A percentile compares a stretch with the other conserved stretches of the same genome.
Evolutionary conservation across 2,113 vertebrate genomes (phyloP).

Genomic region (Etheostoma cragini): DNA sequence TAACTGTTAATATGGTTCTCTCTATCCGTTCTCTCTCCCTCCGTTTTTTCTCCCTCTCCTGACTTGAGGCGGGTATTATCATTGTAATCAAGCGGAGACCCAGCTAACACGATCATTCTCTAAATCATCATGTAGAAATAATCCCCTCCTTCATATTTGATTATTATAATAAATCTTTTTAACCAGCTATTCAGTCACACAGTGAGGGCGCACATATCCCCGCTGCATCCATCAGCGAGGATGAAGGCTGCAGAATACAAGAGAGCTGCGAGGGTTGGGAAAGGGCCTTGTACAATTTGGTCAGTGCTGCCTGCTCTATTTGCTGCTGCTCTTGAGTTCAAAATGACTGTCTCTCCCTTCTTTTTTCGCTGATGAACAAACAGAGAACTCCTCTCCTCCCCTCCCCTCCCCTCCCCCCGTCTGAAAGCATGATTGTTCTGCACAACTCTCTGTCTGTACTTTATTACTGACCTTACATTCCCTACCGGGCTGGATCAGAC

Average conservation of each 20-base stretch:
- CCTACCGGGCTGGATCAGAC: conserved; percentile 56
- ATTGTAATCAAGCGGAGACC: conserved; percentile 77
- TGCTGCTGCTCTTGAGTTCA: conserved; percentile 52
- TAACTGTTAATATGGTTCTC: conserved; percentile 71
- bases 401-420: conserved; percentile 10
- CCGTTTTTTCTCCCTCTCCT: conserved; percentile 41
- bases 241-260: conserved; percentile 30
- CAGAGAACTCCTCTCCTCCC: conserved; percentile 11
- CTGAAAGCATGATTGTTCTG: conserved; percentile 68
- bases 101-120: conserved; percentile 79
- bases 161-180: conserved; percentile 83
- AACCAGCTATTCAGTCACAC: conserved; percentile 75
- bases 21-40: conserved; percentile 35
- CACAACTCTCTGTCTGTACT: conserved; percentile 64
- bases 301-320: conserved; percentile 60
- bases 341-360: conserved; percentile 20
- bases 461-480: conserved; percentile 68
- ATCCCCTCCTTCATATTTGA: conserved; percentile 81
- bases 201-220: conserved; percentile 48
- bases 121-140: conserved; percentile 78
- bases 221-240: conserved; percentile 52
- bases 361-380: conserved; percentile 43
- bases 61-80: conserved; percentile 78
- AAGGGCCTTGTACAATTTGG: conserved; percentile 34
- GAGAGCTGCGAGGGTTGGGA: conserved; percentile 32